These are phyloP conservation scores for Myotis brandtii DNA, from an alignment of 2,113 vertebrate genomes.

Conservation along the genomic window DNA sequence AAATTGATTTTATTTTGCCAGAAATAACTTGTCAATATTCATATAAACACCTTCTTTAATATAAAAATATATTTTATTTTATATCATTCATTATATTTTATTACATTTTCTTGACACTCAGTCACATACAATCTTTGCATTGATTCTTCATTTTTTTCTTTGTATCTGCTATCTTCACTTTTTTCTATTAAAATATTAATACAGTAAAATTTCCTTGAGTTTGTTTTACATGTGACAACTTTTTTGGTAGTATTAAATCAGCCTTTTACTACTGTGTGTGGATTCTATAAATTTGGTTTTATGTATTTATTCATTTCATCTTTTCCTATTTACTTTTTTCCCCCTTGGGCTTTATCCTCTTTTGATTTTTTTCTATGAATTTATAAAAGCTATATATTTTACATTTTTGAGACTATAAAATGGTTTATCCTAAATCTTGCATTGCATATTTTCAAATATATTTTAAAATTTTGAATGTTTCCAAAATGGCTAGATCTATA, in stretches of 20 bases:
- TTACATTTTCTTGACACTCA: background rate
- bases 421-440: background rate
- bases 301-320: background rate
- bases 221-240: background rate
- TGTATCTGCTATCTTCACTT: background rate
- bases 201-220: background rate
- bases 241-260: background rate
- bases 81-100: background rate
- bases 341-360: background rate
- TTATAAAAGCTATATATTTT: background rate
- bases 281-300: background rate
- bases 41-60: background rate
- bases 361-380: background rate
- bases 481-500: background rate
- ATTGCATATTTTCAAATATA: background rate
- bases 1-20: background rate
- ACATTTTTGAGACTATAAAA: background rate
- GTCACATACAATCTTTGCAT: background rate
- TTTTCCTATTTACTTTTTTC: background rate
- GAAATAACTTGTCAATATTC: background rate
- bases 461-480: background rate
- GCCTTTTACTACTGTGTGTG: background rate
- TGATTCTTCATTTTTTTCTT: background rate
- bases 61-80: background rate
- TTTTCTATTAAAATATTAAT: background rate